Conservation (phyloP, 1,140 invertebrate genomes). For the Condylostylus longicornis region DNA sequence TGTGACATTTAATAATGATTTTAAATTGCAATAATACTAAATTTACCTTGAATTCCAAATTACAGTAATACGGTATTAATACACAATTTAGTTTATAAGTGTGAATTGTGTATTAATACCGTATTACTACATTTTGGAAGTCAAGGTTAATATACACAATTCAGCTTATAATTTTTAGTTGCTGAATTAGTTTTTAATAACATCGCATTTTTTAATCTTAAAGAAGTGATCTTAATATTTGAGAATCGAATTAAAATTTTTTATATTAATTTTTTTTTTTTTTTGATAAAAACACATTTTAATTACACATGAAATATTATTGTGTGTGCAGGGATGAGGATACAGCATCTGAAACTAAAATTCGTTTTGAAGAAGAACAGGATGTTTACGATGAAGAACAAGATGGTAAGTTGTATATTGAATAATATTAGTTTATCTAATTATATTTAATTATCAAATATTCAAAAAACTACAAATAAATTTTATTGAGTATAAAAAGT, state of each 20-base stretch:
- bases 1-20: background rate
- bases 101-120: no score
- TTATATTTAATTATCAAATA: conserved; percentile 1
- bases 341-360: conserved; percentile 53
- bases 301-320: no score
- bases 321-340: conserved; percentile 58
- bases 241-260: background rate
- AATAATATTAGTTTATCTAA: conserved; percentile 1
- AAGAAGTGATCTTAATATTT: no score
- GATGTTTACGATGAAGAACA: conserved; percentile 34
- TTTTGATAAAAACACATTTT: no score
- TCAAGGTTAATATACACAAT: no score
- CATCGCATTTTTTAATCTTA: no score
- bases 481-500: background rate
- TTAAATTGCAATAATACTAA: background rate
- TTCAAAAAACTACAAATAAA: background rate
- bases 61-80: no score
- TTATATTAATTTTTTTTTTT: conserved; percentile 14
- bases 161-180: no score
- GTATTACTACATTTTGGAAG: no score
- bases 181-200: no score
- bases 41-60: conserved; percentile 3
- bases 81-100: no score
- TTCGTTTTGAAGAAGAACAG: conserved; percentile 42
- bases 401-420: conserved; percentile 18